Conservation (phyloP, 2,888 invertebrate genomes). For the Drosophila lutescens region DNA sequence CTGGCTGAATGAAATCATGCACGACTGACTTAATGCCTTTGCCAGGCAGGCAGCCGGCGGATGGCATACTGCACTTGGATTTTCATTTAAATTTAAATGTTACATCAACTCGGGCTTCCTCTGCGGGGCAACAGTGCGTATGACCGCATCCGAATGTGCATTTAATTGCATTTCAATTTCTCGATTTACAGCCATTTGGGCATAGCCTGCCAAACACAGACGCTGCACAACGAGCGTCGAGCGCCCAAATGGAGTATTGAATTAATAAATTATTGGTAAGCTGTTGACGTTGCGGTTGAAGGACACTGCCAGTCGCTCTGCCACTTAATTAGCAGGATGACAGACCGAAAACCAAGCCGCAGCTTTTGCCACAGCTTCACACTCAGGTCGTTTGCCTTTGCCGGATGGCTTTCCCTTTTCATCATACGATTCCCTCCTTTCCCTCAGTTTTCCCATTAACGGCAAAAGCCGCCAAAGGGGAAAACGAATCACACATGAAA, state of each 20-base stretch:
- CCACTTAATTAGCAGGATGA: conserved; percentile 30
- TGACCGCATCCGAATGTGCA: conserved; percentile 60
- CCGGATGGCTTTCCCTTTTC: background rate
- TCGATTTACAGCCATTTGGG: conserved; percentile 41
- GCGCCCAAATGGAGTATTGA: conserved; percentile 35
- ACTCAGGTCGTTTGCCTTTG: conserved; percentile 10
- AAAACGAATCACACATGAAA: conserved; percentile 27
- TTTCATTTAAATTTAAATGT: conserved; percentile 47
- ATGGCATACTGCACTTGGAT: conserved; percentile 18
- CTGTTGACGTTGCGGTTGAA: conserved; percentile 27
- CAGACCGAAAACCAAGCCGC: conserved; percentile 7
- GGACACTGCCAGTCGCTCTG: conserved; percentile 14
- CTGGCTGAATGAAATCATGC: conserved; percentile 34
- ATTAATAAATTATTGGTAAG: conserved; percentile 47
- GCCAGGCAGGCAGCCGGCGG: background rate
- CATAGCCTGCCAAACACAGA: conserved; percentile 25
- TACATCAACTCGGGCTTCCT: conserved; percentile 16
- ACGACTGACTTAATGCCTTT: conserved; percentile 50
- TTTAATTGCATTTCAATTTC: conserved; percentile 64
- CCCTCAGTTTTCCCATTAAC: background rate
- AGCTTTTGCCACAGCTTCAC: conserved; percentile 15
- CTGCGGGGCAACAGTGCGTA: conserved; percentile 66
- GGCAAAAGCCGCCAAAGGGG: too few species aligned
- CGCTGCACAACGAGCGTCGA: background rate
- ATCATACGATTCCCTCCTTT: background rate